Evolutionary conservation across 2,888 invertebrate species (phyloP).

Genomic region (Achlya flavicornis): DNA sequence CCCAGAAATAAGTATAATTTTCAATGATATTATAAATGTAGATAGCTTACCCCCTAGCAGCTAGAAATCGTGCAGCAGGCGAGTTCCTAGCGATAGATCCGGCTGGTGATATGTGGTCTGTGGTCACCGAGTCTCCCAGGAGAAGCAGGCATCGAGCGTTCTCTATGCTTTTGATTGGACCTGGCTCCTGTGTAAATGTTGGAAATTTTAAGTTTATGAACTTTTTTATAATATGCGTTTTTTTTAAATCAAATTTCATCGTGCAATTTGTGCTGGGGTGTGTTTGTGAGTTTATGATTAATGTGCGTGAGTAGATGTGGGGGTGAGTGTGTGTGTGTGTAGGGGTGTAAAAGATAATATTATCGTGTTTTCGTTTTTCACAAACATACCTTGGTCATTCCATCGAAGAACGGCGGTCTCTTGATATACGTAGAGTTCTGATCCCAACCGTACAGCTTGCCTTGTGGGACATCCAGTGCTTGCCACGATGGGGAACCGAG

Average conservation of each 20-base stretch:
- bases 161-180: slow-evolving; percentile 83
- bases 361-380: too few species aligned
- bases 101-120: slow-evolving; percentile 99
- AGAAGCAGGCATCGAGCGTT: slow-evolving; percentile 92
- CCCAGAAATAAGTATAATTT: too few species aligned
- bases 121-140: slow-evolving; percentile 98
- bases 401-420: slow-evolving; percentile 97
- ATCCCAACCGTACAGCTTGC: slow-evolving; percentile 96
- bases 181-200: slow-evolving; percentile 79
- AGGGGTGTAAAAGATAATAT: too few species aligned
- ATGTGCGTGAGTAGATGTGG: too few species aligned
- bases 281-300: too few species aligned
- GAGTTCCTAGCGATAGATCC: slow-evolving; percentile 98
- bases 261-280: too few species aligned
- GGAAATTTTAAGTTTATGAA: neutral
- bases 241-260: too few species aligned
- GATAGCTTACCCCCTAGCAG: slow-evolving; percentile 85
- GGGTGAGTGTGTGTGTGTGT: too few species aligned
- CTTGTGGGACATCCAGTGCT: slow-evolving; percentile 89
- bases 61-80: slow-evolving; percentile 93
- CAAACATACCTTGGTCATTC: slow-evolving; percentile 85
- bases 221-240: too few species aligned
- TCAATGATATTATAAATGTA: neutral
- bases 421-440: slow-evolving; percentile 96
- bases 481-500: slow-evolving; percentile 95